These are phyloP conservation scores for Heliopora coerulea DNA, from an alignment of 92 coral and sea anemone genomes.

Conservation along the genomic window DNA sequence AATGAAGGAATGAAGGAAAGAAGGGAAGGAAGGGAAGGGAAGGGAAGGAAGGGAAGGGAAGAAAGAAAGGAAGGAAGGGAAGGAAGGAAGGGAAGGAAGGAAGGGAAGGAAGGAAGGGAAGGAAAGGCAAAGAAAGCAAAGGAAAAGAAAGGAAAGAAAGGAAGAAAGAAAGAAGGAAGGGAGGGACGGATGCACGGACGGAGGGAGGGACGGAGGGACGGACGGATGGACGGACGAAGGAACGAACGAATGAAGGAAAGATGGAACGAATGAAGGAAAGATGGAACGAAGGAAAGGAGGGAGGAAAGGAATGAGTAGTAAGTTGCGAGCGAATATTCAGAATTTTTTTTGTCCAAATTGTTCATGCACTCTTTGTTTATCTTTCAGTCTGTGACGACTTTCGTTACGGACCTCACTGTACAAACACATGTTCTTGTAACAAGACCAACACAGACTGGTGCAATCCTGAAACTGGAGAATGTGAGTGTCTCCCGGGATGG, in stretches of 20 bases:
- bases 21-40: not conserved
- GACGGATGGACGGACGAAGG: too few relatives aligned
- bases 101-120: not conserved
- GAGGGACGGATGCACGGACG: too few relatives aligned
- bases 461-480: slow-evolving; percentile 63
- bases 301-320: too few relatives aligned
- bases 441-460: slow-evolving; percentile 48
- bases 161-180: too few relatives aligned
- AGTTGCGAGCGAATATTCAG: too few relatives aligned
- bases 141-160: not conserved
- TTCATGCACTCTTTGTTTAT: too few relatives aligned
- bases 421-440: not conserved
- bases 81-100: not conserved
- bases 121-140: not conserved
- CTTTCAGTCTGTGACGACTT: slow-evolving; percentile 60
- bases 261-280: too few relatives aligned
- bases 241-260: too few relatives aligned
- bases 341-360: too few relatives aligned
- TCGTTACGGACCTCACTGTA: slow-evolving; percentile 4
- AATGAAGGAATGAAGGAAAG: not conserved
- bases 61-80: not conserved
- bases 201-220: too few relatives aligned
- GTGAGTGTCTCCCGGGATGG: slow-evolving; percentile 70
- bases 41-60: not conserved
- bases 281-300: not conserved